Conservation (phyloP, 1,140 invertebrate species). For the Drosophila parvula region DNA sequence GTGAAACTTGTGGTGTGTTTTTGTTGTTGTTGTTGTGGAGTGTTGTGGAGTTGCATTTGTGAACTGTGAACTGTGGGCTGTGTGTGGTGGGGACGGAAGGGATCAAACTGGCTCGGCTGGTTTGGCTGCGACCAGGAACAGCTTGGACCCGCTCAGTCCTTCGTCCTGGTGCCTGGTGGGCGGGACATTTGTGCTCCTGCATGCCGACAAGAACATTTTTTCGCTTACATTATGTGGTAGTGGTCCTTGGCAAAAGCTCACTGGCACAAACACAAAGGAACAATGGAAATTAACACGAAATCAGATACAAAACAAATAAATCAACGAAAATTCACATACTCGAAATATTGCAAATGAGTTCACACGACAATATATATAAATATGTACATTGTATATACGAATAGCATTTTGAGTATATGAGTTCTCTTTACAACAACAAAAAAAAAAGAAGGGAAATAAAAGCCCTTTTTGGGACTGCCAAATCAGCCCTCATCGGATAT, state of each 20-base stretch:
- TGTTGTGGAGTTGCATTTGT: slow-evolving; percentile 18
- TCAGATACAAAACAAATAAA: slow-evolving; percentile 6
- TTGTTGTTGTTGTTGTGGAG: slow-evolving; percentile 10
- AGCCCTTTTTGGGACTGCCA: not conserved
- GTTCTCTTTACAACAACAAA: not conserved
- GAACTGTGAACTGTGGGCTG: slow-evolving; percentile 10
- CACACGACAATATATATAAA: slow-evolving; percentile 9
- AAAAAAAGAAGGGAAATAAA: not conserved
- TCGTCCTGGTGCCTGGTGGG: slow-evolving; percentile 21
- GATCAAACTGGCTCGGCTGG: slow-evolving; percentile 22
- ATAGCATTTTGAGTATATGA: slow-evolving; percentile 16
- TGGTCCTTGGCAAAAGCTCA: slow-evolving; percentile 73
- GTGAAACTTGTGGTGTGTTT: slow-evolving; percentile 9
- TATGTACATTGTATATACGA: slow-evolving; percentile 13
- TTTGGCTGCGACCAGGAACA: slow-evolving; percentile 16
- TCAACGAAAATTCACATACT: slow-evolving; percentile 9
- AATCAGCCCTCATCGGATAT: slow-evolving; percentile 5
- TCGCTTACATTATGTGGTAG: slow-evolving; percentile 84
- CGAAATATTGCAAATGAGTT: slow-evolving; percentile 23
- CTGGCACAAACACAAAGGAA: slow-evolving; percentile 36
- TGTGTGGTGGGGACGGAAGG: slow-evolving; percentile 12
- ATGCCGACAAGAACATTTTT: slow-evolving; percentile 84
- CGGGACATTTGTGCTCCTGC: slow-evolving; percentile 82
- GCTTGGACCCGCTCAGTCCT: slow-evolving; percentile 25
- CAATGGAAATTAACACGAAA: slow-evolving; percentile 21